A percentile compares a stretch with the other conserved stretches of the same genome.
Evolutionary conservation across 1,140 invertebrate species (phyloP).

Genomic region (Theocolax elegans): DNA sequence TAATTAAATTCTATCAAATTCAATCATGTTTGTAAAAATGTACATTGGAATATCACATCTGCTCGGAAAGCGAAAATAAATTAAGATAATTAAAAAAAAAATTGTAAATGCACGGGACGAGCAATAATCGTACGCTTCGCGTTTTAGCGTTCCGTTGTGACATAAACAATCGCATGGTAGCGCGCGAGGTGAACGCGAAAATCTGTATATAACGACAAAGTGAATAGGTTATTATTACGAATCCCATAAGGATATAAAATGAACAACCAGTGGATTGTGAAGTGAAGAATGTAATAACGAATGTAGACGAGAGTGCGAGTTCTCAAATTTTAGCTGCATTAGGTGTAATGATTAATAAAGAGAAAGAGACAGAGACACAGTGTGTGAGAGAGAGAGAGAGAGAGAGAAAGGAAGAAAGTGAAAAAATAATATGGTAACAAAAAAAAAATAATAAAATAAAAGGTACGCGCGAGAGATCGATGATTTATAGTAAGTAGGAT

Average conservation of each 20-base stretch:
- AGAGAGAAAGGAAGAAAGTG: no score
- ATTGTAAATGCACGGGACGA: no score
- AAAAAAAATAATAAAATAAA: conserved; percentile 44
- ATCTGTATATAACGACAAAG: no score
- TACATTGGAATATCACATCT: no score
- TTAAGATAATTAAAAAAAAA: no score
- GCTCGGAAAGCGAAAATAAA: no score
- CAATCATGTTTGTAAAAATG: no score
- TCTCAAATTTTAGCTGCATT: conserved; percentile 30
- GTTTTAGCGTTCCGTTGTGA: not conserved
- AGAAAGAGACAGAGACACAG: conserved; percentile 33
- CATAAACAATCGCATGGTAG: no score
- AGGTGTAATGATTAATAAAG: conserved; percentile 34
- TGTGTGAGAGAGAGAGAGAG: no score
- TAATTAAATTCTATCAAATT: no score
- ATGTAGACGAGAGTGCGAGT: conserved; percentile 7
- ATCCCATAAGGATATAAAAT: not conserved
- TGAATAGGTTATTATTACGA: not conserved
- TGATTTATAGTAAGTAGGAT: conserved; percentile 58
- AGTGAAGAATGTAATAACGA: not conserved
- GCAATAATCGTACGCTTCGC: not conserved
- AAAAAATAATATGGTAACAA: no score
- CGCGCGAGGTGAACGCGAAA: no score
- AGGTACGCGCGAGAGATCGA: conserved; percentile 50
- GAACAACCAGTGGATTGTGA: not conserved